A percentile compares a stretch with the other conserved stretches of the same genome.
These are phyloP conservation scores for Frieseomelitta varia DNA, from an alignment of 1,140 invertebrate species.

Conservation along the genomic window DNA sequence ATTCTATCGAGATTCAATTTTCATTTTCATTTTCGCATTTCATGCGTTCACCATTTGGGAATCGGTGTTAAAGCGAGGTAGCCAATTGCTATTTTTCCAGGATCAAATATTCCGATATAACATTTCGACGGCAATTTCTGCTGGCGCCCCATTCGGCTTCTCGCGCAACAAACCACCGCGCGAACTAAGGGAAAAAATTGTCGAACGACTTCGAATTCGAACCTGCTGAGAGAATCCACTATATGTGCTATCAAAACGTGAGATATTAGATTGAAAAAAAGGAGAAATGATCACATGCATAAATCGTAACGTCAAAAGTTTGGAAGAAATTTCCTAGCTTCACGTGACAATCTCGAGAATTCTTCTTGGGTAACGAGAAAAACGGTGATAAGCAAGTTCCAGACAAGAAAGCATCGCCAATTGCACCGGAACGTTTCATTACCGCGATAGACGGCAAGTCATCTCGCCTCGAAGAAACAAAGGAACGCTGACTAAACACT, in stretches of 20 bases:
- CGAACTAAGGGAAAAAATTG: not conserved
- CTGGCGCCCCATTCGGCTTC: too few species aligned
- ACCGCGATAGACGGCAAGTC: not conserved
- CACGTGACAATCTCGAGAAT: not conserved
- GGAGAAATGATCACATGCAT: too few species aligned
- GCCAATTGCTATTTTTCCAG: not conserved
- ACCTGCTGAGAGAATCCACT: too few species aligned
- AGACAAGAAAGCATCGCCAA: not conserved
- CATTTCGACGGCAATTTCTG: not conserved
- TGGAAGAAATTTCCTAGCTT: too few species aligned
- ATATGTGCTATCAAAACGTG: too few species aligned
- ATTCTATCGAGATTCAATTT: constrained; percentile 4
- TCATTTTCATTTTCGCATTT: not conserved
- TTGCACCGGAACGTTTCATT: not conserved
- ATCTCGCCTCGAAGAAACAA: not conserved
- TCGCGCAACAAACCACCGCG: not conserved
- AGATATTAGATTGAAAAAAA: too few species aligned
- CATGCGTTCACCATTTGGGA: not conserved
- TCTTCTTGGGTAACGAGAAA: not conserved
- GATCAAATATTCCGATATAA: not conserved
- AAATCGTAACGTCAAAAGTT: too few species aligned
- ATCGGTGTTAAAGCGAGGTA: not conserved
- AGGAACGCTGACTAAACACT: constrained; percentile 9
- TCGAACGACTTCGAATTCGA: too few species aligned
- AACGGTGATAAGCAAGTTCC: not conserved